These are phyloP conservation scores for Cyrtorhinus lividipennis DNA, from an alignment of 1,140 invertebrate species.

Conservation along the genomic window DNA sequence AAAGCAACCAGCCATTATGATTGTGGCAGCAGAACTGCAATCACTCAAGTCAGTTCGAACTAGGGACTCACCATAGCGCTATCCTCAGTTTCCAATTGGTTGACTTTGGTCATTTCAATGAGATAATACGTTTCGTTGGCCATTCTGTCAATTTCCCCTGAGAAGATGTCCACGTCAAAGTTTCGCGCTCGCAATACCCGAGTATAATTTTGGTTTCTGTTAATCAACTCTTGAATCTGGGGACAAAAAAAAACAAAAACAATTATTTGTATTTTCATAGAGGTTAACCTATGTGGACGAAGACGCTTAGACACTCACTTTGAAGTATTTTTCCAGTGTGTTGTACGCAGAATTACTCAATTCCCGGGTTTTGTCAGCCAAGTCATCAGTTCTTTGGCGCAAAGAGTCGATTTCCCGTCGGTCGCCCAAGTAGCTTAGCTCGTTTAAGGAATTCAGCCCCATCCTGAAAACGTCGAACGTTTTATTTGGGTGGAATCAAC, in stretches of 20 bases:
- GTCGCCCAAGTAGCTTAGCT: slow-evolving; percentile 20
- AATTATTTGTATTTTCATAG: too few relatives aligned
- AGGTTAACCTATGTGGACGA: too few relatives aligned
- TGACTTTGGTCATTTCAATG: slow-evolving; percentile 17
- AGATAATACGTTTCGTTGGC: slow-evolving; percentile 10
- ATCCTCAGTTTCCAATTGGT: slow-evolving; percentile 17
- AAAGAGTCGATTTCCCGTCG: slow-evolving; percentile 18
- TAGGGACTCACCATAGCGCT: slow-evolving; percentile 13
- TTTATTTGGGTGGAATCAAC: background rate
- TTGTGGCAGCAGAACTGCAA: too few relatives aligned
- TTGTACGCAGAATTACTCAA: slow-evolving; percentile 30
- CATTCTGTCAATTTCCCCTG: slow-evolving; percentile 1
- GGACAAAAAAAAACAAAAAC: too few relatives aligned
- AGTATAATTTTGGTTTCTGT: slow-evolving; percentile 4
- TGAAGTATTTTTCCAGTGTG: slow-evolving; percentile 41
- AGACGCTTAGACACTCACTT: slow-evolving; percentile 20
- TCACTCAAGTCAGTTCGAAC: too few relatives aligned
- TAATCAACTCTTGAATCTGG: slow-evolving; percentile 16
- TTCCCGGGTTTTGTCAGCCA: slow-evolving; percentile 15
- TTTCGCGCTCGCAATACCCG: background rate
- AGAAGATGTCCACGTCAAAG: slow-evolving; percentile 6
- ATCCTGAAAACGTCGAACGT: slow-evolving; percentile 10
- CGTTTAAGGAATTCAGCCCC: slow-evolving; percentile 17
- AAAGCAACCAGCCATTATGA: too few relatives aligned
- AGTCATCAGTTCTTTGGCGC: slow-evolving; percentile 11